These are phyloP conservation scores for Papilio gigon DNA, from an alignment of 2,888 invertebrate species.

Conservation along the genomic window DNA sequence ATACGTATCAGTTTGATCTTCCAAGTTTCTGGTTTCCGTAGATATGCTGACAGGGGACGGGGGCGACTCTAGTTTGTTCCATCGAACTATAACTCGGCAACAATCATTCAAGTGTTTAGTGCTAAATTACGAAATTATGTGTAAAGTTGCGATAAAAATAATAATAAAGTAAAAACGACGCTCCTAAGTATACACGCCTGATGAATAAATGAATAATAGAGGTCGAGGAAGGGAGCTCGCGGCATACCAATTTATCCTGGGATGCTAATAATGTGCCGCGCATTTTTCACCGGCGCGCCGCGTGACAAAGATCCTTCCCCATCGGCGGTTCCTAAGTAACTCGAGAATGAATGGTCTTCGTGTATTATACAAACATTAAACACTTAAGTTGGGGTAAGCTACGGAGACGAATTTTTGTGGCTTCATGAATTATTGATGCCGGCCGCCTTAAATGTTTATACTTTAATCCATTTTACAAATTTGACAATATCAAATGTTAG, in stretches of 20 bases:
- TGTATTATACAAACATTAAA: constrained; percentile 42
- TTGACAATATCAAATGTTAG: background rate
- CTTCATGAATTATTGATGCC: constrained; percentile 37
- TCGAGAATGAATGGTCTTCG: constrained; percentile 51
- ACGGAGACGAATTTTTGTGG: constrained; percentile 31
- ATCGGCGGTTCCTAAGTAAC: constrained; percentile 50
- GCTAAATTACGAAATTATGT: constrained; percentile 52
- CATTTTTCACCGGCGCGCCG: constrained; percentile 71
- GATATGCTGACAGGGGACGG: too few relatives aligned
- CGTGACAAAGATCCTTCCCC: constrained; percentile 65
- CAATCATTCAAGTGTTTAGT: constrained; percentile 4
- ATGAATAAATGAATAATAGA: constrained; percentile 81
- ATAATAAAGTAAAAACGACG: constrained; percentile 50
- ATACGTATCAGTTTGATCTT: background rate
- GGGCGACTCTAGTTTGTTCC: too few relatives aligned
- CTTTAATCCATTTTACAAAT: constrained; percentile 11
- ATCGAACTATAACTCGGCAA: background rate
- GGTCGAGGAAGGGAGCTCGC: constrained; percentile 68
- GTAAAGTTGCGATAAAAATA: constrained; percentile 53
- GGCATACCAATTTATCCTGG: constrained; percentile 76
- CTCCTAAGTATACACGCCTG: constrained; percentile 64
- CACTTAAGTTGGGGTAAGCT: constrained; percentile 41
- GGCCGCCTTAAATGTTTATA: constrained; percentile 20
- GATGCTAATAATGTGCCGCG: constrained; percentile 75
- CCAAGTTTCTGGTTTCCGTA: background rate